Conservation (phyloP, 2,113 vertebrate species). For the Gorsachius goisagi region DNA sequence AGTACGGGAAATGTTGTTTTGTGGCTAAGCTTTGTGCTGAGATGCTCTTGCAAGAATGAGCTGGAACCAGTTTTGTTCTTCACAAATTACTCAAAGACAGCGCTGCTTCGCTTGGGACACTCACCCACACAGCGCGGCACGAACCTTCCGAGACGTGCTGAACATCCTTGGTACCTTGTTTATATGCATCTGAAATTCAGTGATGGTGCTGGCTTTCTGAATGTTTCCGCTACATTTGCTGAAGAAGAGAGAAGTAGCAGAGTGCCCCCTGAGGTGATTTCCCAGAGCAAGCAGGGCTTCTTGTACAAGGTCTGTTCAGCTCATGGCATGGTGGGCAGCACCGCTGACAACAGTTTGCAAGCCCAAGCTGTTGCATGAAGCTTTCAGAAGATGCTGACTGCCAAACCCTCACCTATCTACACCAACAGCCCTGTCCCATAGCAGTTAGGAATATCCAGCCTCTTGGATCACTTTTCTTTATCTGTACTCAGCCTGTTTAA, state of each 20-base stretch:
- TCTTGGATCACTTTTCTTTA: neutral
- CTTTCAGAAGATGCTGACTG: neutral
- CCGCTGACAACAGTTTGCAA: neutral
- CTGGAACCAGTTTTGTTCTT: neutral
- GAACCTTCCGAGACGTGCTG: neutral
- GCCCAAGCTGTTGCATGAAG: neutral
- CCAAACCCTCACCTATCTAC: neutral
- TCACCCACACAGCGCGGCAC: neutral
- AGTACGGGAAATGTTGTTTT: neutral
- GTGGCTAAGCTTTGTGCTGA: neutral
- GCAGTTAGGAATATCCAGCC: neutral
- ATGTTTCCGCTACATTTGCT: neutral
- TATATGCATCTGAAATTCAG: neutral
- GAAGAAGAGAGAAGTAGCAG: neutral
- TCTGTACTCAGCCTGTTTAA: neutral
- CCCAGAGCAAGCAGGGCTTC: neutral
- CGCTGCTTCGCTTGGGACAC: neutral
- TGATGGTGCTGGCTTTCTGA: neutral
- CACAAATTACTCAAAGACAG: neutral
- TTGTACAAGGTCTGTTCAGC: neutral
- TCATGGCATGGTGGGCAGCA: neutral
- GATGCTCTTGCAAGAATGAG: neutral
- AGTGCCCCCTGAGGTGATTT: neutral
- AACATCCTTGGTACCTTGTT: accelerated
- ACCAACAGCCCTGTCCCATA: neutral